phyloP scores from a whole-genome alignment of 2,888 invertebrate species.

The Xylophagus ater region DNA sequence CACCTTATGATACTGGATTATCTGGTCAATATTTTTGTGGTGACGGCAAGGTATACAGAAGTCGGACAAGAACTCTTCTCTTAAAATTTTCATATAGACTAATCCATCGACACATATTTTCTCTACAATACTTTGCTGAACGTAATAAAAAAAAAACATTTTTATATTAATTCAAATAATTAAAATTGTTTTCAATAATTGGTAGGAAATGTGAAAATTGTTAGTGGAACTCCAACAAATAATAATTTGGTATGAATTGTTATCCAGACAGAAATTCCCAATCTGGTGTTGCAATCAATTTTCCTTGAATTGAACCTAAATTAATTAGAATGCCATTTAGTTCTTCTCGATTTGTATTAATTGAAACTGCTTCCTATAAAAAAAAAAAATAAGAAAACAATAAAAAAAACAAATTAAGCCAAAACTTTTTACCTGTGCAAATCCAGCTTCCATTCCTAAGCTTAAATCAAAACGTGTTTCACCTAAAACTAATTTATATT shows the following conservation, averaged over 20 bases:
- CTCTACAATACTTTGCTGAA: constrained; percentile 51
- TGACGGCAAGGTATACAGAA: constrained; percentile 43
- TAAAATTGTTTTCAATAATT: too few relatives aligned
- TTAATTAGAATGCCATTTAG: constrained; percentile 47
- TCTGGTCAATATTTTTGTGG: constrained; percentile 51
- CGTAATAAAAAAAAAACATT: too few relatives aligned
- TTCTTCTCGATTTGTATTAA: constrained; percentile 42
- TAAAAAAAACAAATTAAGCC: too few relatives aligned
- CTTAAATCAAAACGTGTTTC: constrained; percentile 47
- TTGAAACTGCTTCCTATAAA: constrained; percentile 47
- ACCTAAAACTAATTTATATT: constrained; percentile 45
- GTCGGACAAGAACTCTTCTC: constrained; percentile 48
- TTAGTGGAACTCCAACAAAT: constrained; percentile 43
- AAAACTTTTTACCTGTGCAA: constrained; percentile 41
- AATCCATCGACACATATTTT: constrained; percentile 49
- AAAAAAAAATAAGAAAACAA: constrained; percentile 26
- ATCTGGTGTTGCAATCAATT: constrained; percentile 46
- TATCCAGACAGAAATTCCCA: constrained; percentile 44
- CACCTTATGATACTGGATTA: constrained; percentile 49
- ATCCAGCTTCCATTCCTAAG: constrained; percentile 46
- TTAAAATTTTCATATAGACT: constrained; percentile 49
- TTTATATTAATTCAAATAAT: too few relatives aligned
- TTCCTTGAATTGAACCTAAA: constrained; percentile 46
- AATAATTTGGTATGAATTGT: too few relatives aligned
- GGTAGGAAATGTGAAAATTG: constrained; percentile 49